phyloP scores from a whole-genome alignment of 2,797 vertebrate genomes.

The Gymnothorax reevesii region DNA sequence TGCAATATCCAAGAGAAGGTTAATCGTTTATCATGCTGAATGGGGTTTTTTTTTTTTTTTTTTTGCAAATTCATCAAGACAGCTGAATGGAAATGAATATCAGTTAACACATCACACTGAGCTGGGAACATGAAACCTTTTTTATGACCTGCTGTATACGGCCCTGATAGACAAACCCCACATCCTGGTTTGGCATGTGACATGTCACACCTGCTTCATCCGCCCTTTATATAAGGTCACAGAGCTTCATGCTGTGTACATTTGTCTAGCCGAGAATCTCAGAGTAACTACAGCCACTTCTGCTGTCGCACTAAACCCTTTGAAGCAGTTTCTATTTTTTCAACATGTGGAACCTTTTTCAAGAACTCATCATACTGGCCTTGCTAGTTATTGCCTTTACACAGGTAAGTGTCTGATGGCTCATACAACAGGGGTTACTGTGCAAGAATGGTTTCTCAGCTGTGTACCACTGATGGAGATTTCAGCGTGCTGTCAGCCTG shows the following conservation, averaged over 20 bases:
- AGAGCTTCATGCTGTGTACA: background rate
- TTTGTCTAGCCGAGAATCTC: background rate
- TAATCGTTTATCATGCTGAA: background rate
- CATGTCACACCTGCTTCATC: background rate
- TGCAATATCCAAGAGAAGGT: background rate
- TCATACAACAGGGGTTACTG: background rate
- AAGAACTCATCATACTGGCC: slow-evolving; percentile 38
- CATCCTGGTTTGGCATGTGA: background rate
- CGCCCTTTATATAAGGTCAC: background rate
- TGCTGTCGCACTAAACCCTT: background rate
- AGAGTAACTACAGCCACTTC: background rate
- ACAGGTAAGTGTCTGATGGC: slow-evolving; percentile 48
- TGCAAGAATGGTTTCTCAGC: background rate
- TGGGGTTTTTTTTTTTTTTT: background rate
- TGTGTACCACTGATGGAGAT: too few relatives aligned
- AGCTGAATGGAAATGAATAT: background rate
- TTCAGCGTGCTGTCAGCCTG: too few relatives aligned
- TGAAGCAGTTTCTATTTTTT: background rate
- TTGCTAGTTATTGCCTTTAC: slow-evolving; percentile 37
- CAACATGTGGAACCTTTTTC: slow-evolving; percentile 49
- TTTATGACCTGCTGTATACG: background rate
- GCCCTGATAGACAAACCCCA: background rate
- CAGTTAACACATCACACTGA: background rate
- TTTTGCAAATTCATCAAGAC: background rate
- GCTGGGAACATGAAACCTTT: background rate